These are phyloP conservation scores for Meta bourneti DNA, from an alignment of 2,888 invertebrate species.

Conservation along the genomic window DNA sequence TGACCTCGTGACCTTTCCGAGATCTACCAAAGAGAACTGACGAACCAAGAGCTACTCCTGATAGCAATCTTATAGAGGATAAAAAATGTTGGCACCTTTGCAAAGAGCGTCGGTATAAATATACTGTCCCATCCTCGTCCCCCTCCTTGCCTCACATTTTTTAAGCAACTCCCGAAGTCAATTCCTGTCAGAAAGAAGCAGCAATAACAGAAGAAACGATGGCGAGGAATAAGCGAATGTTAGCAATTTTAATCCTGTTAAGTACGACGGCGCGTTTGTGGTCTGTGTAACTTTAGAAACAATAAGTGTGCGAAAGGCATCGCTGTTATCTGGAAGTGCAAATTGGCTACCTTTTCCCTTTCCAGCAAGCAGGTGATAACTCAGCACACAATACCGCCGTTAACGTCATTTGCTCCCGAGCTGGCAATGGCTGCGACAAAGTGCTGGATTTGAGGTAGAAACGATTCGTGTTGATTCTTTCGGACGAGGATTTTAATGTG, in stretches of 20 bases:
- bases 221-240: constrained; percentile 49
- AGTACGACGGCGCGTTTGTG: constrained; percentile 24
- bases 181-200: constrained; percentile 40
- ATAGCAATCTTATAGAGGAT: constrained; percentile 24
- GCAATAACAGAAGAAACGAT: constrained; percentile 27
- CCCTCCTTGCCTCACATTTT: constrained; percentile 6
- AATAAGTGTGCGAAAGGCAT: constrained; percentile 29
- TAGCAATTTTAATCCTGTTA: constrained; percentile 50
- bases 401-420: constrained; percentile 23
- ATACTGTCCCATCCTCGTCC: constrained; percentile 20
- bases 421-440: constrained; percentile 22
- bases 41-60: constrained; percentile 15
- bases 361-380: constrained; percentile 41
- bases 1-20: constrained; percentile 60
- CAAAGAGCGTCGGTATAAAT: constrained; percentile 59
- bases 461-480: not conserved
- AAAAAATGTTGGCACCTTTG: constrained; percentile 58
- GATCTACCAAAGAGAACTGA: constrained; percentile 21
- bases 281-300: constrained; percentile 24
- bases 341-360: constrained; percentile 36
- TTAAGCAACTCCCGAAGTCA: constrained; percentile 23
- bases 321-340: constrained; percentile 18
- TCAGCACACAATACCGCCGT: constrained; percentile 36
- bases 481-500: not conserved
- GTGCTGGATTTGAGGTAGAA: constrained; percentile 11